Conservation (phyloP, 2,888 invertebrate genomes). For the Caenorhabditis panamensis region DNA sequence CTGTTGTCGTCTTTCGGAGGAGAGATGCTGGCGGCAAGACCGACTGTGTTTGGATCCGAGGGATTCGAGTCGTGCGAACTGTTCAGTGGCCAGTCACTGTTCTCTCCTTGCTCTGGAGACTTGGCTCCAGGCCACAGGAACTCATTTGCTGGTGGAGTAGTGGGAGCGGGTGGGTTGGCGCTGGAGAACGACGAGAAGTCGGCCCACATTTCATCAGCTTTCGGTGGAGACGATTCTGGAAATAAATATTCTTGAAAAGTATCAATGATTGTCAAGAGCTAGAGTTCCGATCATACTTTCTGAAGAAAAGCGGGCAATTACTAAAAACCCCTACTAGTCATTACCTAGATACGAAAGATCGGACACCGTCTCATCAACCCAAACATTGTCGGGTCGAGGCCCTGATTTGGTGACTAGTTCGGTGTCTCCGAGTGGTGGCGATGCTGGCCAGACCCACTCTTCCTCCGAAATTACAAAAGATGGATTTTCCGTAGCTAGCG, state of each 20-base stretch:
- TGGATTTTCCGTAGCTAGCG: constrained; percentile 8
- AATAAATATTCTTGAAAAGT: not conserved
- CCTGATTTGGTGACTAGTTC: constrained; percentile 35
- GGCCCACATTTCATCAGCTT: constrained; percentile 49
- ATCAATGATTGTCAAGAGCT: not conserved
- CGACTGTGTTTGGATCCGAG: constrained; percentile 40
- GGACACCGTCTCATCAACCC: constrained; percentile 33
- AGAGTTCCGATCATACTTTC: too few relatives aligned
- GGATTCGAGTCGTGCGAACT: constrained; percentile 37
- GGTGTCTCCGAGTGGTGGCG: constrained; percentile 49
- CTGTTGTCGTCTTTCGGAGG: constrained; percentile 23
- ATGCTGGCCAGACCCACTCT: constrained; percentile 55
- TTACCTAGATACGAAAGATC: constrained; percentile 49
- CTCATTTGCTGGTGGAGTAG: not conserved
- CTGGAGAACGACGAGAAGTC: constrained; percentile 54
- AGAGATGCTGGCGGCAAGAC: constrained; percentile 54
- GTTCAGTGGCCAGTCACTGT: constrained; percentile 48
- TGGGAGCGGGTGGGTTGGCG: constrained; percentile 3
- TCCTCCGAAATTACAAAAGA: constrained; percentile 17
- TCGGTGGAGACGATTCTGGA: constrained; percentile 23
- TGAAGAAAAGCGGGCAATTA: too few relatives aligned
- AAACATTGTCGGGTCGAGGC: constrained; percentile 36
- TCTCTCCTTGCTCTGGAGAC: constrained; percentile 34
- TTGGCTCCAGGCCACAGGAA: constrained; percentile 50
- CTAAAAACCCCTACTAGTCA: too few relatives aligned